Conservation (phyloP, 2,797 vertebrate species). For the Poecile montanus region DNA sequence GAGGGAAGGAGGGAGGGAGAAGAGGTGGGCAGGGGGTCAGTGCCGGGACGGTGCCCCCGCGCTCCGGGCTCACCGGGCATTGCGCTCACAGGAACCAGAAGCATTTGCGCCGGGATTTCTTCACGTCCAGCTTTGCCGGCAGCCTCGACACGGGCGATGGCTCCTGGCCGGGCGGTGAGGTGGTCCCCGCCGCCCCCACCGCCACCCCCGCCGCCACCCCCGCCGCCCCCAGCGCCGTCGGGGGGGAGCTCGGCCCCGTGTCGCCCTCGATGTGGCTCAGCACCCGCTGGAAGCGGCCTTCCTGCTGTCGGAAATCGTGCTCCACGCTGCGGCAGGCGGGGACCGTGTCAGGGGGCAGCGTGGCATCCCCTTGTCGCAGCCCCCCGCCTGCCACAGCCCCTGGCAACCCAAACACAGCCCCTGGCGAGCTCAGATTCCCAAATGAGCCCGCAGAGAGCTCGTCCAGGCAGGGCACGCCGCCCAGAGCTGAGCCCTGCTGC, state of each 20-base stretch:
- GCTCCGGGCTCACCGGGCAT: background rate
- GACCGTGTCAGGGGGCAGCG: fast-evolving
- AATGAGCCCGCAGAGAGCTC: background rate
- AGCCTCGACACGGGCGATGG: background rate
- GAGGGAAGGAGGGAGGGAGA: constrained; percentile 21
- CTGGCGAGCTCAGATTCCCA: background rate
- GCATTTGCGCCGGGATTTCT: constrained; percentile 64
- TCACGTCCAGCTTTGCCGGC: constrained; percentile 20
- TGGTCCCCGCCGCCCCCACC: fast-evolving
- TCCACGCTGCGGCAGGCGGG: constrained; percentile 54
- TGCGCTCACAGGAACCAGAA: constrained; percentile 67
- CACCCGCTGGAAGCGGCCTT: constrained; percentile 67
- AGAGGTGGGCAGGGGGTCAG: background rate
- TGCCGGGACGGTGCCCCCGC: background rate
- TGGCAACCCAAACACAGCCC: background rate
- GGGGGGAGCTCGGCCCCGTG: background rate
- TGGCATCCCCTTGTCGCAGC: background rate
- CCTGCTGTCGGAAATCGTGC: constrained; percentile 74
- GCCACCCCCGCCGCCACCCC: background rate
- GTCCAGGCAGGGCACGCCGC: background rate
- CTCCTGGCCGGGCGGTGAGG: background rate
- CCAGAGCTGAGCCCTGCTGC: background rate
- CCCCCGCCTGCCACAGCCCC: background rate
- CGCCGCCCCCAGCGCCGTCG: background rate
- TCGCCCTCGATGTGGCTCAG: constrained; percentile 56